Evolutionary conservation across 2,797 vertebrate species (phyloP), one percentile per base, ranked within the genome.

Genomic region (Rallus crepitans): DNA sequence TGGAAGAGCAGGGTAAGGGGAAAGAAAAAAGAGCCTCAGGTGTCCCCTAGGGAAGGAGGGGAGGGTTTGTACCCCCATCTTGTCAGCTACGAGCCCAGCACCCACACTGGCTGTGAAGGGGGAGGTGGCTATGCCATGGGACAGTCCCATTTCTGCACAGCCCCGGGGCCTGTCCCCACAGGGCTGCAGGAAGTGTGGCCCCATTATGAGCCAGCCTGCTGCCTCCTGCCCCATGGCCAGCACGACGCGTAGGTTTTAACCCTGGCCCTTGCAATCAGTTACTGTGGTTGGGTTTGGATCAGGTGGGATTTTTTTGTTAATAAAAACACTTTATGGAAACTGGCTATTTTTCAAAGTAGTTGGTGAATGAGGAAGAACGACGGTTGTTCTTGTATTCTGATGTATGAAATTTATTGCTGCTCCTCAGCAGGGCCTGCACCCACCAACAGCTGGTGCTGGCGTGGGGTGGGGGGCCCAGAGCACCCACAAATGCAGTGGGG

Each of bases 291-390:
- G 27, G 8, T 61, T 25, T 47, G 42, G 42, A 45, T 45, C 42
- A 45, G 18, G 42, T 27, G 47, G 20, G 28, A 17, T 19, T 55
- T 57, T 91, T 82, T 93, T 71, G 27, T 47, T 27, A 96, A 97
- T 96, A 97, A 97, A 97, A 96, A 93, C 69, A 68, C 76, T 93
- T 88, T 72, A 83, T 81, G 84, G 63, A 93, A 94, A 73, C 13
- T 16, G 31, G 12, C 1, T 71, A 4, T 31, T 60, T 28, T 33
- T 16, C 12, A 1, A 37, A 82, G 27, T 15, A 64, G 9, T 57
- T 45, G 59, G 28, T 57, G 16, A 65, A 11, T 4, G 45, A 82
- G 15, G n/a, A 72, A 5, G 40, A 69, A 61, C 0, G 0, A 35
- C 8, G 40, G 8, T 28, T 47, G 16, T 0, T 52, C 25, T 2